Percentiles rank a stretch among this genome's conserved stretches.
phyloP scores from a whole-genome alignment of 2,113 vertebrate species.

The Ophthalmolycus amberensis region DNA sequence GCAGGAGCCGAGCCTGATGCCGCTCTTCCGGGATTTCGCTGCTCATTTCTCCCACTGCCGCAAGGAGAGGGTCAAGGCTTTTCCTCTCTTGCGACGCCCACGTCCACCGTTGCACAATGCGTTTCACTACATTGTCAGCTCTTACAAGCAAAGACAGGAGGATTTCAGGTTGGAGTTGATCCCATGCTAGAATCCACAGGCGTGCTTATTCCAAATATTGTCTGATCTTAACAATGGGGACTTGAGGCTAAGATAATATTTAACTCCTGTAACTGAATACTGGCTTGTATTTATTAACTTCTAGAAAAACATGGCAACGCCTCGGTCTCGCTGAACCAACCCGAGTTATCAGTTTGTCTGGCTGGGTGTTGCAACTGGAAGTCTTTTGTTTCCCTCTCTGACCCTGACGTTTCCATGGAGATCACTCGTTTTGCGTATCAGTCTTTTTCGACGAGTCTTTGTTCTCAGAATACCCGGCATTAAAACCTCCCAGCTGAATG shows the following conservation, averaged over 20 bases:
- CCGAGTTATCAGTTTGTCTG: constrained; percentile 41
- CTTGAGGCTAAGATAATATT: constrained; percentile 25
- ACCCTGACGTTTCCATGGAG: constrained; percentile 59
- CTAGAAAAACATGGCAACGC: background rate
- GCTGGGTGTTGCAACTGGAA: constrained; percentile 37
- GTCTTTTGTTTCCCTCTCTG: constrained; percentile 53
- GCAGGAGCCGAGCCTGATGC: constrained; percentile 59
- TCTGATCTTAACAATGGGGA: background rate
- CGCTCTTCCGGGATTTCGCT: constrained; percentile 67
- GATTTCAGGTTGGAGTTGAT: constrained; percentile 24
- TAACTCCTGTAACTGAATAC: constrained; percentile 12
- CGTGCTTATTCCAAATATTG: constrained; percentile 11
- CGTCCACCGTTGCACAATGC: constrained; percentile 63
- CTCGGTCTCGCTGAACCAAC: background rate
- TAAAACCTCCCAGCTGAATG: constrained; percentile 56
- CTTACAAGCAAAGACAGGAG: constrained; percentile 36
- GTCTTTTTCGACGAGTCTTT: constrained; percentile 38
- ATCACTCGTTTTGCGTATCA: constrained; percentile 29
- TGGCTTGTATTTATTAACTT: constrained; percentile 35
- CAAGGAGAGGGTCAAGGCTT: constrained; percentile 59
- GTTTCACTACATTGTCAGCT: constrained; percentile 37
- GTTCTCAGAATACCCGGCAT: constrained; percentile 61
- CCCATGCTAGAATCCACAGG: background rate
- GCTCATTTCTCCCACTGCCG: constrained; percentile 51
- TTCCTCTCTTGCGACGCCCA: constrained; percentile 50